phyloP scores from a whole-genome alignment of 2,113 vertebrate species.

The Anguilla rostrata region DNA sequence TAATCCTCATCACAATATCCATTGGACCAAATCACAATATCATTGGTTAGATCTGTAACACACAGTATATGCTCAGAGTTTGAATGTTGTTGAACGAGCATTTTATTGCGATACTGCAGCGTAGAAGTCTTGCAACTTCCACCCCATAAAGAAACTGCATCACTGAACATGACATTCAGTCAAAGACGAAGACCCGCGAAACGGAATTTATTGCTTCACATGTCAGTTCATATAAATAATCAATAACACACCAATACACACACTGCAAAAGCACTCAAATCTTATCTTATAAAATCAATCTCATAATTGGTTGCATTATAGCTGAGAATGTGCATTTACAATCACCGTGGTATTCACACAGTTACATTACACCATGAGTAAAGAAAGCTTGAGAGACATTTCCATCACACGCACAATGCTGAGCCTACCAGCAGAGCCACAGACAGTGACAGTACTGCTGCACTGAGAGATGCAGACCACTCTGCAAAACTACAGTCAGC shows the following conservation, averaged over 20 bases:
- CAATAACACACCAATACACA: slow-evolving; percentile 20
- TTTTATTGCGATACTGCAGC: too few relatives aligned
- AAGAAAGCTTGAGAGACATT: background rate
- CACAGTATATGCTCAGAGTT: too few relatives aligned
- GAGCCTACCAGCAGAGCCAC: background rate
- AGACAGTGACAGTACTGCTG: background rate
- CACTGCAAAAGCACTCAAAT: slow-evolving; percentile 6
- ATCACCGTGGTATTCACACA: background rate
- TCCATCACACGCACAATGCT: background rate
- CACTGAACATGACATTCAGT: background rate
- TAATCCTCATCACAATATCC: too few relatives aligned
- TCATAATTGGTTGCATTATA: slow-evolving; percentile 7
- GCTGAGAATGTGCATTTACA: background rate
- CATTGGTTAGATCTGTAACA: too few relatives aligned
- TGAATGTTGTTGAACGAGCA: too few relatives aligned
- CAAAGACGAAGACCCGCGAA: slow-evolving; percentile 3
- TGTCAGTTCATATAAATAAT: slow-evolving; percentile 9
- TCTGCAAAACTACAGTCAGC: background rate
- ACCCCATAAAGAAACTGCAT: background rate
- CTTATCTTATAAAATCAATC: slow-evolving; percentile 1
- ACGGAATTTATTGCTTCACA: slow-evolving; percentile 29
- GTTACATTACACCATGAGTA: background rate
- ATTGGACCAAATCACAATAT: too few relatives aligned
- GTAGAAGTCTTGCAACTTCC: background rate
- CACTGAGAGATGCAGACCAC: background rate